Evolutionary conservation across 2,888 invertebrate genomes (phyloP), one percentile per base, ranked within the genome.

Genomic region (Tanypteryx hageni): DNA sequence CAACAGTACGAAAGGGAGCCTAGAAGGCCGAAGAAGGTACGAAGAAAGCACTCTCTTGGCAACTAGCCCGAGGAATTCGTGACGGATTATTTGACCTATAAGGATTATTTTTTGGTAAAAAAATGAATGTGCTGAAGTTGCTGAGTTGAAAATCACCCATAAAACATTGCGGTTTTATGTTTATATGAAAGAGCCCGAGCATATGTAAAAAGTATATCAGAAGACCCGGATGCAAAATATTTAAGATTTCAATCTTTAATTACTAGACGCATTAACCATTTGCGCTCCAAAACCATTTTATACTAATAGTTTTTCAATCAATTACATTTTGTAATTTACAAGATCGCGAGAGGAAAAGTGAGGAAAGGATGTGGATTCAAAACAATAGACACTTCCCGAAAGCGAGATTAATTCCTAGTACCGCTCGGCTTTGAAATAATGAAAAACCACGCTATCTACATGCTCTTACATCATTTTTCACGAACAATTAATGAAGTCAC

Each of bases 401-500:
- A 59, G 59, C 61, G 31, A 59, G 64, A 89, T 64, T 44, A 89
- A 89, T 89, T 27, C 59, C 59, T n/a, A 11, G n/a, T 11, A 64
- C 89, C 16, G 11, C 89, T 64, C 89, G 56, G 64, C 44, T 89
- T 13, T 11, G 68, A 1, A 44, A 56, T 59, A 59, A 59, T n/a
- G 85, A 18, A 89, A 89, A 89, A 89, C 31, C 16, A 44, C 86
- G 86, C 86, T 31, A 86, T 31, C 27, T 61, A 1, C 61, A 86
- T 61, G 61, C 27, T 58, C 16, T 14, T 11, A 8, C 31, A 61
- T 86, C 61, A 86, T 86, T 61, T 86, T 89, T 89, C 44, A 89
- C 68, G 64, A 22, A 44, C 64, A 68, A 68, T 64, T 56, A 44
- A 89, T 89, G 44, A 64, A 89, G 89, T 68, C 68, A 89, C 64